A percentile compares a stretch with the other conserved stretches of the same genome.
phyloP scores from a whole-genome alignment of 2,888 invertebrate species.

The Cancer borealis region DNA sequence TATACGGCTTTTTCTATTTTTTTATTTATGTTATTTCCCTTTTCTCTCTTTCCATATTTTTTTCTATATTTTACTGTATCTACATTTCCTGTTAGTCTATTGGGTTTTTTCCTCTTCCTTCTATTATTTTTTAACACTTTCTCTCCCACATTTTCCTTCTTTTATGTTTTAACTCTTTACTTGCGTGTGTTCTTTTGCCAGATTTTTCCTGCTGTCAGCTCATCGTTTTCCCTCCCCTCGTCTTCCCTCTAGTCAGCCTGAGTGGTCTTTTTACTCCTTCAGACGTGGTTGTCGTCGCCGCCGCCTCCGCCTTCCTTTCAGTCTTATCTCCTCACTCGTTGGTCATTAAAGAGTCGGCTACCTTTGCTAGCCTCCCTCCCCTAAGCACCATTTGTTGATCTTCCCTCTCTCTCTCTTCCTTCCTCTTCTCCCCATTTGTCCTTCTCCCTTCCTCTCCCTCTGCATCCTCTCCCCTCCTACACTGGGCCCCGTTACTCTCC shows the following conservation, averaged over 20 bases:
- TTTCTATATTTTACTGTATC: not conserved
- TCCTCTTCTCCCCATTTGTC: not conserved
- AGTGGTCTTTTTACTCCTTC: not conserved
- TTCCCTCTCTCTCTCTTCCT: not conserved
- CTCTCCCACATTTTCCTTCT: too few relatives aligned
- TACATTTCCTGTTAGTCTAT: too few relatives aligned
- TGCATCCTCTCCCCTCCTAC: not conserved
- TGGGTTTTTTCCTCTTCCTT: too few relatives aligned
- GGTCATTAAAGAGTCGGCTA: not conserved
- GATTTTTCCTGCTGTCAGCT: not conserved
- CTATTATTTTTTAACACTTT: too few relatives aligned
- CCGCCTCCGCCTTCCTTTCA: not conserved
- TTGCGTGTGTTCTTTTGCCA: not conserved
- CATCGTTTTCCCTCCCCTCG: not conserved
- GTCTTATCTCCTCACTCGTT: conserved; percentile 24
- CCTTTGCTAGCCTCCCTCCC: not conserved
- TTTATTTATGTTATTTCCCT: not conserved
- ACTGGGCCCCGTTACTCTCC: not conserved
- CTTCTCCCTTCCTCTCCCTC: not conserved
- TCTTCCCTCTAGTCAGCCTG: not conserved
- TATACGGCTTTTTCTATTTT: too few relatives aligned
- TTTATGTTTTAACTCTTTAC: not conserved
- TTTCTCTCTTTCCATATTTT: not conserved
- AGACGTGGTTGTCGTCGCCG: not conserved
- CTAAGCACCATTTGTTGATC: not conserved